These are phyloP conservation scores for Ophion ellenae DNA, from an alignment of 2,888 invertebrate genomes.

Conservation along the genomic window DNA sequence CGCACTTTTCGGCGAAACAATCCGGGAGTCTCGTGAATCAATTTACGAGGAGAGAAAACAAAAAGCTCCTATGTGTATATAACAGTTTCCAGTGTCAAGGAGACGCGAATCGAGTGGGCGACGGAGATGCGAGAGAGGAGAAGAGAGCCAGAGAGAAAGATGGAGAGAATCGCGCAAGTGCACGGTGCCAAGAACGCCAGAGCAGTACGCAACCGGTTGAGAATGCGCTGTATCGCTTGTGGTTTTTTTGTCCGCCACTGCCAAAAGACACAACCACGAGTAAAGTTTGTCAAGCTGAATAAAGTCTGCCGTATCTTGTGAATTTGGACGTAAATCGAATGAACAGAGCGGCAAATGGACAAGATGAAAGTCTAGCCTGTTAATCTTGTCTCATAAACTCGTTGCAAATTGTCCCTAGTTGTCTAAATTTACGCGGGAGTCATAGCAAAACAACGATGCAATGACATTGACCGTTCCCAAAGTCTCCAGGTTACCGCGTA, in stretches of 20 bases:
- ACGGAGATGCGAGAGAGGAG: not conserved
- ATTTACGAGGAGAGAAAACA: conserved; percentile 58
- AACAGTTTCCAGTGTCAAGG: conserved; percentile 41
- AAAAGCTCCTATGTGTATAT: conserved; percentile 29
- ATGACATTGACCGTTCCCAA: not conserved
- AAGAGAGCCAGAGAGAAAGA: not conserved
- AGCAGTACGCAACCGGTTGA: conserved; percentile 48
- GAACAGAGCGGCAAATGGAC: conserved; percentile 2
- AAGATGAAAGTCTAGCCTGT: conserved; percentile 3
- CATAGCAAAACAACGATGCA: not conserved
- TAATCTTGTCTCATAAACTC: not conserved
- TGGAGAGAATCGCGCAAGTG: conserved; percentile 2
- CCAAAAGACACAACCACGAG: conserved; percentile 43
- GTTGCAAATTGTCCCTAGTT: conserved; percentile 15
- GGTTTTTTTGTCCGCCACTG: conserved; percentile 16
- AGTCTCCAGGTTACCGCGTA: not conserved
- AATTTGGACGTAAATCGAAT: conserved; percentile 32
- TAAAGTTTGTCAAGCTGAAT: conserved; percentile 22
- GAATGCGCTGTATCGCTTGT: conserved; percentile 5
- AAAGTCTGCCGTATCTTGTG: not conserved
- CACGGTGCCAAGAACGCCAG: conserved; percentile 49
- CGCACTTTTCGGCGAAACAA: conserved; percentile 53
- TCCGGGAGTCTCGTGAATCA: conserved; percentile 58
- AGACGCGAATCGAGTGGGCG: conserved; percentile 16
- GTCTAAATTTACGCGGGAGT: not conserved